Base-by-base conservation (phyloP, 2,113 vertebrate genomes). In the Myxocyprinus asiaticus region DNA sequence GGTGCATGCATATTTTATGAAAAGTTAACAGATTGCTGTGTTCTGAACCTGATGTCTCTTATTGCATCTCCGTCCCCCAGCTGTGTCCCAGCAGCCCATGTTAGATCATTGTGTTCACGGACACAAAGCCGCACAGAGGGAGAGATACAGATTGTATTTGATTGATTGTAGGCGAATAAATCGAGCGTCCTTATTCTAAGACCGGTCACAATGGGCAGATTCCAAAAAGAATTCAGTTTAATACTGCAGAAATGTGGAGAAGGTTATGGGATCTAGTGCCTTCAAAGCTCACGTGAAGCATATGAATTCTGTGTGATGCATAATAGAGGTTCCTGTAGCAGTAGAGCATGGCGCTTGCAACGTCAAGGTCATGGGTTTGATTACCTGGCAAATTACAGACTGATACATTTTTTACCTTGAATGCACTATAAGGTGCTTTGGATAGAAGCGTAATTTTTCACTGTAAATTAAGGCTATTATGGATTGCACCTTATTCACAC, bases 1-100 rank as follows among this genome's bases (percentile, higher is more conserved):
- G 22, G 22, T 33, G 22, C 22, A 33, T 69, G 66, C 47, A 69
- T 69, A 69, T 74, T 74, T 63, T 48, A 74, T 74, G 59, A 74
- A 74, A 74, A 63, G 5, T 74, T 59, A 74, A 74, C 72, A 74
- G 72, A 74, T 69, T 58, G 53, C 43, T 0, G 5, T 62, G 67
- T 48, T 74, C 47, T 11, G 17, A 33, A 59, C 7, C 72, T 74
- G 71, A 74, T 74, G 72, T 74, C 58, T 74, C 15, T 42, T 74
- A 63, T 74, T 74, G 72, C 72, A 63, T 74, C 72, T 63, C 72
- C 10, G 72, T 74, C 72, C 58, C 15, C 72, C 72, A 74, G 72
- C 58, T 74, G 72, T 74, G 72, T 63, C 72, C 72, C 72, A 74
- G 72, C 59, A 63, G 58, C 59, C 59, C 17, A 3, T 63, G 71